Evolutionary conservation across 1,140 invertebrate species (phyloP).

Genomic region (Scaptodrosophila lebanonensis): DNA sequence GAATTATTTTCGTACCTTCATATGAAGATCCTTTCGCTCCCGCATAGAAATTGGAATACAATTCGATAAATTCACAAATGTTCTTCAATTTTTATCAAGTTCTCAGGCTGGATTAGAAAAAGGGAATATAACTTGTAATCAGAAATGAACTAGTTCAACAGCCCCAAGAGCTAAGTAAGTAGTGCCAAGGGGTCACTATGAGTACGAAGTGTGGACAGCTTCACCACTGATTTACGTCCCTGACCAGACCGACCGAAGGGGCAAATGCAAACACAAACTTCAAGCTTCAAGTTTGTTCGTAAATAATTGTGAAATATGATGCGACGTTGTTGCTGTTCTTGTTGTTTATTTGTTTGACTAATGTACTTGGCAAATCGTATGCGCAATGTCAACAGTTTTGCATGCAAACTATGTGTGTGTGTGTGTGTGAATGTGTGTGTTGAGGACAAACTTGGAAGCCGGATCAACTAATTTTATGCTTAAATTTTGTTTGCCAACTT

Average conservation of each 20-base stretch:
- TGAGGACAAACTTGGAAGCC: constrained; percentile 49
- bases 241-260: constrained; percentile 22
- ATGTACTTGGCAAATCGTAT: constrained; percentile 43
- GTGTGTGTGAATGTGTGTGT: constrained; percentile 28
- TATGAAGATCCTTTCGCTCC: too few relatives aligned
- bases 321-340: constrained; percentile 1
- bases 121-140: too few relatives aligned
- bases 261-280: constrained; percentile 42
- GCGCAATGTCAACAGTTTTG: constrained; percentile 47
- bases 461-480: constrained; percentile 58
- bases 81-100: too few relatives aligned
- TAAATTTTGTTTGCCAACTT: constrained; percentile 59
- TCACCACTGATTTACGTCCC: too few relatives aligned
- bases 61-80: too few relatives aligned
- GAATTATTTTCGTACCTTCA: too few relatives aligned
- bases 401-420: constrained; percentile 1
- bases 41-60: too few relatives aligned
- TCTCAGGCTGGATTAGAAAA: too few relatives aligned
- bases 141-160: too few relatives aligned
- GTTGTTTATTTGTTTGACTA: constrained; percentile 35
- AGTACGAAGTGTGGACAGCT: too few relatives aligned
- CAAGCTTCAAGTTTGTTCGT: constrained; percentile 20
- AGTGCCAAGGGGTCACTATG: too few relatives aligned
- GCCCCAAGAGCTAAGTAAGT: too few relatives aligned
- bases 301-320: constrained; percentile 65